These are phyloP conservation scores for Edolisoma coerulescens DNA, from an alignment of 2,113 vertebrate species.

Conservation along the genomic window DNA sequence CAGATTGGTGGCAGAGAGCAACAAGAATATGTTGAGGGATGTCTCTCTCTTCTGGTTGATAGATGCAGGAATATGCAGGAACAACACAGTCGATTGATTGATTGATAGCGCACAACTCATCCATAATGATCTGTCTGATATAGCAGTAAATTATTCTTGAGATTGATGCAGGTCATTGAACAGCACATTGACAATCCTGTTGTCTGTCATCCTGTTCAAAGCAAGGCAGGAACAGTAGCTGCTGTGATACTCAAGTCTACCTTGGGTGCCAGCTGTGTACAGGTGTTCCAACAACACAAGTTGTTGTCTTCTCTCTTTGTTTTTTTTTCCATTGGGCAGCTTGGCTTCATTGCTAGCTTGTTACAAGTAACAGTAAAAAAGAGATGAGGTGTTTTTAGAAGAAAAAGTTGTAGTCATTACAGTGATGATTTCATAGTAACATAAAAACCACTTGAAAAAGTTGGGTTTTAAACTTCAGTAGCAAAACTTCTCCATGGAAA, in stretches of 20 bases:
- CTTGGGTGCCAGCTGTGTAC: neutral
- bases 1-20: constrained; percentile 24
- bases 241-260: neutral
- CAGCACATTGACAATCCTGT: constrained; percentile 57
- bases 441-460: neutral
- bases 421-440: neutral
- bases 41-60: constrained; percentile 49
- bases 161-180: constrained; percentile 73
- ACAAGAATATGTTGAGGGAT: constrained; percentile 19
- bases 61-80: constrained; percentile 68
- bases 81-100: constrained; percentile 59
- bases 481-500: neutral
- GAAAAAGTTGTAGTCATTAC: neutral
- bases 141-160: constrained; percentile 70
- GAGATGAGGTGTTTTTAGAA: neutral
- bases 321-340: neutral
- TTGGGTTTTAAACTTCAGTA: neutral
- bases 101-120: constrained; percentile 62
- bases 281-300: neutral
- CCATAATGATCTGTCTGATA: constrained; percentile 69
- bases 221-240: constrained; percentile 11
- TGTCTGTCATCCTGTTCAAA: constrained; percentile 62
- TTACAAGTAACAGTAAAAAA: neutral
- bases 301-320: neutral
- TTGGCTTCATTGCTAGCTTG: neutral